Evolutionary conservation across 2,888 invertebrate species (phyloP), one percentile per base, ranked within the genome.

Genomic region (Agrilus cyanescens): DNA sequence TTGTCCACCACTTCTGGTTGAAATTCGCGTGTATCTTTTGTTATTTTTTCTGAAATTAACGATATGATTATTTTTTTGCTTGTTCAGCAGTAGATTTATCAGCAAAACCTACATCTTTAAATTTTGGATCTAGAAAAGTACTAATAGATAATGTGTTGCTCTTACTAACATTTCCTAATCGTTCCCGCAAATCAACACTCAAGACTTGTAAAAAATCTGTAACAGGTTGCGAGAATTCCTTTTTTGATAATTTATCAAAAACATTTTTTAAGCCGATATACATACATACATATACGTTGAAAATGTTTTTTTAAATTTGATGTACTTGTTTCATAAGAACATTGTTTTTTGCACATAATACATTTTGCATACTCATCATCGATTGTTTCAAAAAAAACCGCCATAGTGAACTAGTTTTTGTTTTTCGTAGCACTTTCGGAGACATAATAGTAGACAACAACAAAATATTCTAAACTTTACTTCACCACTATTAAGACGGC

Each of bases 101-200:
- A 12, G 29, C 20, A 43, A 48, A 44, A 18, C 38, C 41, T n/a
- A 41, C 8, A 33, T 34, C 40, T 43, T 47, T 45, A 38, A 48
- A 48, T 30, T 46, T 31, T 4, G 42, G 46, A 40, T 48, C 48
- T 5, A 44, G 38, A 38, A 46, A 39, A 12, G 46, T 43, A n/a
- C 39, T 39, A 20, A 42, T 29, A 13, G 33, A 30, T 18, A 18
- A 18, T 18, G 18, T 18, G 5, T 18, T 18, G 18, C 18, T 18
- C 5, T 18, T 18, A 18, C 18, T 18, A 18, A 18, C 18, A 18
- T 18, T 18, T 18, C 18, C 18, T 18, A 18, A 18, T 18, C 18
- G 18, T 18, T 18, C 18, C 18, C 18, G 18, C 18, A 18, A 18
- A 18, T 3, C 5, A 18, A 18, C 18, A 18, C 5, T 18, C 18